These are phyloP conservation scores for Syritta pipiens DNA, from an alignment of 2,888 invertebrate species.

Conservation along the genomic window DNA sequence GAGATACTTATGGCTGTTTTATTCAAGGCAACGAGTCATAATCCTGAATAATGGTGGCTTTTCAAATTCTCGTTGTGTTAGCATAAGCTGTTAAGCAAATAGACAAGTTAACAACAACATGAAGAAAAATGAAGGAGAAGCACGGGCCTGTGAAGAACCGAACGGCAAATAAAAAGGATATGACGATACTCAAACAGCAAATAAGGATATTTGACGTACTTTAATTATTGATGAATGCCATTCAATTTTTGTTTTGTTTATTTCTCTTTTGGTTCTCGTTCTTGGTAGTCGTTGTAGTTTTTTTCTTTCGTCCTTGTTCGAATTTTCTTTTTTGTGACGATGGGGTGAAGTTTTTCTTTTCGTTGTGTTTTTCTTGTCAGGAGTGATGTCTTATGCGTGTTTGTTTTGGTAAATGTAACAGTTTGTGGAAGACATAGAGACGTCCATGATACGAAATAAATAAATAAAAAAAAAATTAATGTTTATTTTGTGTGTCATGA, in stretches of 20 bases:
- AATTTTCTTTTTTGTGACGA: neutral
- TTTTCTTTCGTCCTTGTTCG: neutral
- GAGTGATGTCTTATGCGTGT: constrained; percentile 23
- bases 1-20: constrained; percentile 63
- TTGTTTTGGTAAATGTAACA: constrained; percentile 29
- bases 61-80: constrained; percentile 69
- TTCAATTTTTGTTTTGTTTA: constrained; percentile 54
- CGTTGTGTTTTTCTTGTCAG: constrained; percentile 22
- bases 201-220: constrained; percentile 61
- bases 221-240: constrained; percentile 65
- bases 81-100: constrained; percentile 67
- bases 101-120: constrained; percentile 68
- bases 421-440: constrained; percentile 21
- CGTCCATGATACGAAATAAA: neutral
- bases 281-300: neutral
- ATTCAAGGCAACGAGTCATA: constrained; percentile 63
- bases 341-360: constrained; percentile 1
- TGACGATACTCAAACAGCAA: constrained; percentile 53
- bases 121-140: constrained; percentile 23
- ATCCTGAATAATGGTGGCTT: constrained; percentile 68
- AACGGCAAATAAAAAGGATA: constrained; percentile 53
- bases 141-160: neutral
- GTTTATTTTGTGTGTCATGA: too few relatives aligned
- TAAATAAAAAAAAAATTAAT: neutral
- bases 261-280: neutral